Evolutionary conservation across 2,888 invertebrate genomes (phyloP).

Genomic region (Agrochola lychnidis): DNA sequence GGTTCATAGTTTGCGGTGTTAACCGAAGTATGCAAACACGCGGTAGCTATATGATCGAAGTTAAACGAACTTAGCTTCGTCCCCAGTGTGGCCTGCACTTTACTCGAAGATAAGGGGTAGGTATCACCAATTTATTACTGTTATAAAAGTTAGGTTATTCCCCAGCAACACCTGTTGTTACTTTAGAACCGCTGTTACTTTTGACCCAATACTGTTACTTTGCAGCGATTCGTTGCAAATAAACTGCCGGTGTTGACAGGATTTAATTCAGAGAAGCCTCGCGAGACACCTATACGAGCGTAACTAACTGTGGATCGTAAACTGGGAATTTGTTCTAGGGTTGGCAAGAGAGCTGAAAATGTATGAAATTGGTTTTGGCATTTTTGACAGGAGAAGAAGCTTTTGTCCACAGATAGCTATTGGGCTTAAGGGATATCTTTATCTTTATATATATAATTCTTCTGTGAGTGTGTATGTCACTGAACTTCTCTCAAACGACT

Average conservation of each 20-base stretch:
- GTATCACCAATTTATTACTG: not conserved
- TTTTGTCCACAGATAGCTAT: not conserved
- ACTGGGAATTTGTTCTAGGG: slow-evolving; percentile 43
- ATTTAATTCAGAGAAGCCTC: slow-evolving; percentile 37
- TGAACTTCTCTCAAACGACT: too few species aligned
- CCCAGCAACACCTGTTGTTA: not conserved
- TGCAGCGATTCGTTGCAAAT: slow-evolving; percentile 13
- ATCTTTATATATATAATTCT: too few species aligned
- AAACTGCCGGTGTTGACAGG: slow-evolving; percentile 14
- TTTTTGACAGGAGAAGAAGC: not conserved
- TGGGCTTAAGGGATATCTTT: not conserved
- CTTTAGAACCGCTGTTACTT: slow-evolving; percentile 15
- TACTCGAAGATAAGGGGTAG: not conserved
- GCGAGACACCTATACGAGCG: slow-evolving; percentile 35
- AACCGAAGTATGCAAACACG: too few species aligned
- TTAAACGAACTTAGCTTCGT: too few species aligned
- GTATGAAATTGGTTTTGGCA: not conserved
- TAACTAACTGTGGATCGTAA: slow-evolving; percentile 47
- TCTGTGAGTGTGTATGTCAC: too few species aligned
- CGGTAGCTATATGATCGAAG: too few species aligned
- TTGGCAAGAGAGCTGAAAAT: slow-evolving; percentile 6
- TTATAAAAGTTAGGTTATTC: not conserved
- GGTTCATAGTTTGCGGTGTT: too few species aligned
- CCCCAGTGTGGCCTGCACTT: too few species aligned
- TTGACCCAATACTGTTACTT: slow-evolving; percentile 20